phyloP scores from a whole-genome alignment of 2,797 vertebrate genomes.

The Erethizon dorsatum region DNA sequence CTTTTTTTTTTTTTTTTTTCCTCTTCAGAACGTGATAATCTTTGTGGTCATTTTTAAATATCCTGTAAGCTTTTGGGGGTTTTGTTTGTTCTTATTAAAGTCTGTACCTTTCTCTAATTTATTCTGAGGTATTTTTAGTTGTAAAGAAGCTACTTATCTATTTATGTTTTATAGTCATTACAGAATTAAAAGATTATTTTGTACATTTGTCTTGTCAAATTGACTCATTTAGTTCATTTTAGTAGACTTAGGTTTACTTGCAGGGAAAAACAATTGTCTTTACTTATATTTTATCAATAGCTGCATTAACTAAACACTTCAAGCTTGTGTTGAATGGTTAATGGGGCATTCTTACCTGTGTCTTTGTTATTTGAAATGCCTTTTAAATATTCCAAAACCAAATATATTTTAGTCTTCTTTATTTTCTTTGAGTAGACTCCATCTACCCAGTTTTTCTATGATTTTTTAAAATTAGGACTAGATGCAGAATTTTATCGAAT shows the following conservation, averaged over 20 bases:
- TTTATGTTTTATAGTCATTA: conserved; percentile 8
- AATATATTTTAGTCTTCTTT: conserved; percentile 22
- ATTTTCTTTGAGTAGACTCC: neutral
- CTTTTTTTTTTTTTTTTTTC: too few relatives aligned
- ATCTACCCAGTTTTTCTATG: neutral
- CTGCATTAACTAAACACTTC: conserved; percentile 4
- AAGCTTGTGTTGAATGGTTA: neutral
- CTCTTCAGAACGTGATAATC: neutral
- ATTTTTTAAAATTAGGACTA: neutral
- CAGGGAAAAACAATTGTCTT: conserved; percentile 11
- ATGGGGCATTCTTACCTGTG: neutral
- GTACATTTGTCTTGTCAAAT: neutral
- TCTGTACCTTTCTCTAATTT: neutral
- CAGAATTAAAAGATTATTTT: conserved; percentile 39
- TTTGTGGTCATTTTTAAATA: neutral
- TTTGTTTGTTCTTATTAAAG: neutral
- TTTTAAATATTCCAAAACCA: neutral
- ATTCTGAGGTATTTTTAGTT: conserved; percentile 25
- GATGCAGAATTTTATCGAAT: neutral
- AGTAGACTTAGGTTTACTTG: neutral
- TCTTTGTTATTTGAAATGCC: conserved; percentile 43
- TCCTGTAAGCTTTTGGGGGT: neutral
- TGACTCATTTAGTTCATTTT: conserved; percentile 2
- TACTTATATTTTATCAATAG: neutral
- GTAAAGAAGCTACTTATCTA: neutral